Evolutionary conservation across 1,140 invertebrate species (phyloP).

Genomic region (Drosophila auraria): DNA sequence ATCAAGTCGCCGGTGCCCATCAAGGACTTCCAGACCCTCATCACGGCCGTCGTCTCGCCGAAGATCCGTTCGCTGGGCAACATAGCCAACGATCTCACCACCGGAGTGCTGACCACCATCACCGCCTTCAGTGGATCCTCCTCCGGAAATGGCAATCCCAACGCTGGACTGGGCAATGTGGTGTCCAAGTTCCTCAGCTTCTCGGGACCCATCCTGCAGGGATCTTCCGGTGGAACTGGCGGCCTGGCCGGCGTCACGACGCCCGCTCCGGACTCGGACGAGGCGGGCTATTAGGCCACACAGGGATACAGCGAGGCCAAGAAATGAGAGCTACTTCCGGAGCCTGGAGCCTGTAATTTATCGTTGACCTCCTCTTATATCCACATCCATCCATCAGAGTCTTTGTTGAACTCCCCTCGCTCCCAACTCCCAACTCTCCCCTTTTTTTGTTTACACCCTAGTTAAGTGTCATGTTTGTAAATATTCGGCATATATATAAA

Average conservation of each 20-base stretch:
- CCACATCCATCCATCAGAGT: slow-evolving; percentile 12
- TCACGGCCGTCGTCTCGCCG: slow-evolving; percentile 86
- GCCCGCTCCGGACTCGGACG: slow-evolving; percentile 74
- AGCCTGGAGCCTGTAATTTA: slow-evolving; percentile 44
- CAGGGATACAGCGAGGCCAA: slow-evolving; percentile 4
- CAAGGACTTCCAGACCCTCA: slow-evolving; percentile 84
- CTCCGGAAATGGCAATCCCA: slow-evolving; percentile 80
- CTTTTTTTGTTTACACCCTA: slow-evolving; percentile 61
- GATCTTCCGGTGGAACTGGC: slow-evolving; percentile 68
- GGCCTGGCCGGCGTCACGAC: slow-evolving; percentile 69
- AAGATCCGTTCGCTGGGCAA: slow-evolving; percentile 87
- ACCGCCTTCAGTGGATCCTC: slow-evolving; percentile 81
- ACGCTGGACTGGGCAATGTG: slow-evolving; percentile 81
- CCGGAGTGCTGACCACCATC: slow-evolving; percentile 85
- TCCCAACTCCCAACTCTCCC: background rate
- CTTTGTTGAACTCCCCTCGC: slow-evolving; percentile 3
- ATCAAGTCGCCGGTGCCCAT: slow-evolving; percentile 88
- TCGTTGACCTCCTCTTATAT: slow-evolving; percentile 28
- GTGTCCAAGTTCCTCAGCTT: slow-evolving; percentile 82
- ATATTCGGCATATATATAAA: slow-evolving; percentile 65
- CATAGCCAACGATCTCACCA: slow-evolving; percentile 86
- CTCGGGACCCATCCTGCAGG: slow-evolving; percentile 83
- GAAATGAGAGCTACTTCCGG: slow-evolving; percentile 31
- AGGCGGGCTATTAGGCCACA: slow-evolving; percentile 72
- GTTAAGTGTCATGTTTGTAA: slow-evolving; percentile 79